Evolutionary conservation across 2,113 vertebrate species (phyloP).

Genomic region (Pristiophorus japonicus): DNA sequence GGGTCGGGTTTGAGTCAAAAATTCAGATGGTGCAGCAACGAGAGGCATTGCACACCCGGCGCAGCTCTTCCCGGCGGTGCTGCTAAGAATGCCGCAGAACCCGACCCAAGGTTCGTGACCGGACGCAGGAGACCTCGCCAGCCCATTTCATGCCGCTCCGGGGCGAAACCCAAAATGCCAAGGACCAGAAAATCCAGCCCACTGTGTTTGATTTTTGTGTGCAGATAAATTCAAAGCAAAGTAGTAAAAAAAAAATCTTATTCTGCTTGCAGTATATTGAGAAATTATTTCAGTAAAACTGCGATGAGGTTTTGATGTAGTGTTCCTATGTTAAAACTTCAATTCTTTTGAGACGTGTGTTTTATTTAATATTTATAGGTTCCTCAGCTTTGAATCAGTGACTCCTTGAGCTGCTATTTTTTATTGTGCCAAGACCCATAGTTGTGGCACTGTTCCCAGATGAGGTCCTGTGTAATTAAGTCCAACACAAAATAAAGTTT

Average conservation of each 20-base stretch:
- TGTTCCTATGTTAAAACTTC: not conserved
- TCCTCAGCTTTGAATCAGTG: not conserved
- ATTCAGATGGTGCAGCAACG: no score
- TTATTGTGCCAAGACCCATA: not conserved
- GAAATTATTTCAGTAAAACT: not conserved
- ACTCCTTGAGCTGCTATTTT: not conserved
- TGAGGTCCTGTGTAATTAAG: not conserved
- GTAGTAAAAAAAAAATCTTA: not conserved
- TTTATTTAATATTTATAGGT: conserved; percentile 7
- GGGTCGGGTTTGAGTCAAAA: no score
- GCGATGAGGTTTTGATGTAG: not conserved
- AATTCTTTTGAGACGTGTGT: not conserved
- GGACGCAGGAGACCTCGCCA: no score
- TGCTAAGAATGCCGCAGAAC: no score
- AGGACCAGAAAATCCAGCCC: no score
- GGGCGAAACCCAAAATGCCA: no score
- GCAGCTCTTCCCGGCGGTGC: no score
- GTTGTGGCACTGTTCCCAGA: not conserved
- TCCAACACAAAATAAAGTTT: not conserved
- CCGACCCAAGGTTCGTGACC: no score
- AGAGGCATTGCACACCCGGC: no score
- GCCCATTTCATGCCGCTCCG: no score
- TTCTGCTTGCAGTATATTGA: not conserved
- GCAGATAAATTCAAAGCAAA: not conserved
- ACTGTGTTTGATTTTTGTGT: no score